Evolutionary conservation across 2,888 invertebrate species (phyloP), one percentile per base, ranked within the genome.

Genomic region (Standfussiana lucernea): DNA sequence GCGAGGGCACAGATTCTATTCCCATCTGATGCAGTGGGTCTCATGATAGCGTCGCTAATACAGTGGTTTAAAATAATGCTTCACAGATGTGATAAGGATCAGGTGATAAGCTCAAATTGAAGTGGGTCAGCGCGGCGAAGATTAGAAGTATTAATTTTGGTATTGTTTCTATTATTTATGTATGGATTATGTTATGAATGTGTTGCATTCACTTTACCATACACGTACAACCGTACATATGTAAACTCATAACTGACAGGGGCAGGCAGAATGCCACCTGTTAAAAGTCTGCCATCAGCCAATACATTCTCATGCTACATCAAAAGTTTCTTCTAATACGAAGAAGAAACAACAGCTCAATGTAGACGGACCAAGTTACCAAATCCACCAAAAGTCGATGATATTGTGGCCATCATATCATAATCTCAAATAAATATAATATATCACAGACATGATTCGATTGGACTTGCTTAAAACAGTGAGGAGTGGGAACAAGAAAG

Each of bases 1-100:
- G 61, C 47, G 53, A 47, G 53, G 45, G 37, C 56, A 40, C 50
- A 70, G 62, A 73, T 71, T 73, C 72, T 73, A 82, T 82, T 82
- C 83, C 50, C 78, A 45, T 56, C 50, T 82, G 56, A 73, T 73
- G 66, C 78, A 76, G 45, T 74, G 2, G 35, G 47, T 70, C 24
- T 35, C 2, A 28, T 53, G 75, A 75, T 80, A 70, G 28, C 13
- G 45, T 40, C 53, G 37, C 61, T 81, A 64, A 53, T 70, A 75
- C 53, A 13, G 50, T 32, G n/a, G 66, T 62, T 35, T 62, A 32
- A 79, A 67, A 53, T 66, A 80, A 59, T 67, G 65, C 45, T 61
- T 45, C 3, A 1, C 32, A 70, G 65, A 75, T 75, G 32, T 11
- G 75, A 81, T 75, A 75, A 70, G 15, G 15, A 18, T 35, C n/a